These are phyloP conservation scores for Chaenodraco wilsoni DNA, from an alignment of 2,797 vertebrate species.

Conservation along the genomic window DNA sequence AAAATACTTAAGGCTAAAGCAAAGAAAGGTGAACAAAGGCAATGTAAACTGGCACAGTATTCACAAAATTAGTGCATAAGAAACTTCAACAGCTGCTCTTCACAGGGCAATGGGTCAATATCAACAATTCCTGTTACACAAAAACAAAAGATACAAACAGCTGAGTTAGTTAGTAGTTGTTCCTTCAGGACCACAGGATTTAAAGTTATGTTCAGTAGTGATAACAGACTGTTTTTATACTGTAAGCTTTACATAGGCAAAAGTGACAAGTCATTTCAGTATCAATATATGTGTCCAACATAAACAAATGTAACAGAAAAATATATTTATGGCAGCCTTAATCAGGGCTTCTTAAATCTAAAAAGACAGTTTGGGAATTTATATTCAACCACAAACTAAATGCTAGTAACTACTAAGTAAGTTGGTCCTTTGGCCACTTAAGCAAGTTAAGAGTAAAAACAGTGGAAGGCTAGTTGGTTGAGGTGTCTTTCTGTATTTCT, in stretches of 20 bases:
- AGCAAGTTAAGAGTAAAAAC: slow-evolving; percentile 9
- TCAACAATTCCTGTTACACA: slow-evolving; percentile 30
- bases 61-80: slow-evolving; percentile 68
- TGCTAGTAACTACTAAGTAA: background rate
- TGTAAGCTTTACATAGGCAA: slow-evolving; percentile 4
- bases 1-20: slow-evolving; percentile 20
- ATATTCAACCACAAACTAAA: background rate
- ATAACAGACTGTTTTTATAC: slow-evolving; percentile 25
- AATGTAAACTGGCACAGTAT: slow-evolving; percentile 48
- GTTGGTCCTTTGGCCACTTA: slow-evolving; percentile 1
- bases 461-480: background rate
- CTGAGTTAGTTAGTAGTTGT: slow-evolving; percentile 30
- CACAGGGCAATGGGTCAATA: slow-evolving; percentile 23
- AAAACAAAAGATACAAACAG: slow-evolving; percentile 22
- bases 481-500: slow-evolving; percentile 1
- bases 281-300: slow-evolving; percentile 2
- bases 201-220: slow-evolving; percentile 38
- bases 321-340: slow-evolving; percentile 12
- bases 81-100: slow-evolving; percentile 50
- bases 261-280: slow-evolving; percentile 2
- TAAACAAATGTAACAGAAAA: slow-evolving; percentile 45
- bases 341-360: background rate
- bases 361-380: background rate
- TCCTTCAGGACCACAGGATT: slow-evolving; percentile 4
- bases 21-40: slow-evolving; percentile 45